A percentile compares a stretch with the other conserved stretches of the same genome.
Conservation (phyloP, 1,140 invertebrate species). For the Medauroidea extradentata region DNA sequence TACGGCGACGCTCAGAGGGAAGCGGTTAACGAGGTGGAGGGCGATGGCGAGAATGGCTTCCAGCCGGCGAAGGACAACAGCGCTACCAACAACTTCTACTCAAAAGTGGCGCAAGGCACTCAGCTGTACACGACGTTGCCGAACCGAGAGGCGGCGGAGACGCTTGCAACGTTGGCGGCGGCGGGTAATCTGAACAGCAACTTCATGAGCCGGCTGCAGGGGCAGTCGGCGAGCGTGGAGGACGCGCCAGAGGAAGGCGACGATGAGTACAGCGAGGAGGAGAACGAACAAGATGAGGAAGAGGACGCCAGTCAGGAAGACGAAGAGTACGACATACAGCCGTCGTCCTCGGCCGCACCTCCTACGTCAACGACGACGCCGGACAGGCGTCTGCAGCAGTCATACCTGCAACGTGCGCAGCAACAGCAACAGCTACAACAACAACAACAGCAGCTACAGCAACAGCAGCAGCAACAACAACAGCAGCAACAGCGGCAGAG, state of each 20-base stretch:
- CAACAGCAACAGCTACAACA: conserved; percentile 11
- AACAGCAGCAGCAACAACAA: conserved; percentile 13
- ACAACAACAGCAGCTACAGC: conserved; percentile 18
- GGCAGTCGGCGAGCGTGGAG: conserved; percentile 15
- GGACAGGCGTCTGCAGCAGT: conserved; percentile 19
- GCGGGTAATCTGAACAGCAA: conserved; percentile 47
- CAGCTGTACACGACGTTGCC: conserved; percentile 47
- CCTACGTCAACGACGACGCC: conserved; percentile 20
- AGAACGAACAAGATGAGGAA: conserved; percentile 14
- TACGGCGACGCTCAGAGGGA: background rate
- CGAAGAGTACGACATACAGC: conserved; percentile 14
- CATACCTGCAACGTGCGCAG: background rate
- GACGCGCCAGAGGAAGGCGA: conserved; percentile 34
- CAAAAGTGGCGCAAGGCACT: background rate
- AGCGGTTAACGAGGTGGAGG: conserved; percentile 9
- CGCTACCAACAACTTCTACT: background rate
- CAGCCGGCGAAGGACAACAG: background rate
- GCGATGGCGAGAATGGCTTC: background rate
- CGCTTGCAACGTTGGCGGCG: conserved; percentile 48
- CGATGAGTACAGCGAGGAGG: conserved; percentile 18
- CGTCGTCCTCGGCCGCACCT: conserved; percentile 13
- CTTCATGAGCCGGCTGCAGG: conserved; percentile 31
- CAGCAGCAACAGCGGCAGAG: conserved; percentile 13
- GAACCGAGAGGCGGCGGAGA: conserved; percentile 48
- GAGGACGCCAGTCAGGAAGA: background rate